Base-by-base conservation (phyloP, 1,140 invertebrate species). In the Eumaeus atala region DNA sequence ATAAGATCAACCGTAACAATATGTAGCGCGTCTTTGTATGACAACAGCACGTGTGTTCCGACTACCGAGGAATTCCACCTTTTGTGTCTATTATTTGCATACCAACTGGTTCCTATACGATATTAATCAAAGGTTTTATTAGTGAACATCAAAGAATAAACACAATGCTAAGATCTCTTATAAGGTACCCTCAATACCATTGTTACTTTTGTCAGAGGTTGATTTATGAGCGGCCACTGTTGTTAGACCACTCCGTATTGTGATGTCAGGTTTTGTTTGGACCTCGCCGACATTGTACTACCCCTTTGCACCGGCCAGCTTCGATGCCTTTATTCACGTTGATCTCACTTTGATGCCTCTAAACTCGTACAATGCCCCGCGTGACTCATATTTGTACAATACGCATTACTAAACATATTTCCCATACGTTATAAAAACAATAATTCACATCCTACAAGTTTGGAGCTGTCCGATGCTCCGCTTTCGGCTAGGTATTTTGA, bases 81-180 rank as follows among this genome's bases (percentile, higher is more conserved):
- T 77, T 76, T 79, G 64, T 81, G 68, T 62, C 69, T 72, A 78
- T 75, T 84, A 87, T 87, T 87, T 87, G 83, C 83, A 87, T 87
- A 87, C 81, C 72, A 74, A 83, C 80, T 73, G 79, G 83, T 83
- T 81, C 78, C 72, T 75, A 84, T 87, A 81, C 81, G 81, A 87
- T 87, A 84, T 87, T 87, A 84, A 87, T 87, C 79, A 87, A 84
- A 84, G 80, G 81, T 84, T 84, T 87, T 84, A 87, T 87, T 87
- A 87, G 77, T 84, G 81, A 84, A 87, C 79, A 87, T 87, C 84
- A 87, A 84, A 87, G 84, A 84, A 77, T 84, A 77, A 70, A 72
- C 76, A 87, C 81, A 87, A 87, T 79, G 66, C 77, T 81, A 82
- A 84, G 81, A 87, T 87, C 84, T 86, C 81, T 87, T 84, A 84